A percentile compares a stretch with the other conserved stretches of the same genome.
phyloP scores from a whole-genome alignment of 2,888 invertebrate species.

The Drosophila meridionalis region DNA sequence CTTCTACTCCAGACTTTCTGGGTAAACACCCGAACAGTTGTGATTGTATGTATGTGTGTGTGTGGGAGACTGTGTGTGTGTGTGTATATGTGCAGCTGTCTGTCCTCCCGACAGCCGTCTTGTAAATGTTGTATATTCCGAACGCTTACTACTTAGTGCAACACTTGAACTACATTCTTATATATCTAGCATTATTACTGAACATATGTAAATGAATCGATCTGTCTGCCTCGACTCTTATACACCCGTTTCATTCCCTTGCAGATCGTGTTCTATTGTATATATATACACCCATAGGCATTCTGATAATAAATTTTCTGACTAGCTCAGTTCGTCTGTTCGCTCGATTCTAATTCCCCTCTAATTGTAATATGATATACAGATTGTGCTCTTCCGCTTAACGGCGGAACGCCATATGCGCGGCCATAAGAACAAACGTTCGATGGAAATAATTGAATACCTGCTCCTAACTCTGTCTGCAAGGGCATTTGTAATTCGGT shows the following conservation, averaged over 20 bases:
- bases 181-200: constrained; percentile 20
- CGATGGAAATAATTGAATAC: constrained; percentile 10
- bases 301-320: constrained; percentile 1
- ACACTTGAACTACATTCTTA: constrained; percentile 28
- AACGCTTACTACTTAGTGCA: constrained; percentile 34
- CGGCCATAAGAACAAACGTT: constrained; percentile 45
- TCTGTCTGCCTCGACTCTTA: constrained; percentile 5
- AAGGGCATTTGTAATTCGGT: constrained; percentile 42
- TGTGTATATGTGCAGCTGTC: constrained; percentile 20
- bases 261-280: constrained; percentile 29
- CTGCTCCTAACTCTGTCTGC: constrained; percentile 15
- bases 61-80: constrained; percentile 12
- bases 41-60: constrained; percentile 20
- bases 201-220: constrained; percentile 34
- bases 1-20: constrained; percentile 10
- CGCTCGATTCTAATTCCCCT: not conserved
- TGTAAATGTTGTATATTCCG: constrained; percentile 75
- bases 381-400: not conserved
- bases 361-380: constrained; percentile 17
- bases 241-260: constrained; percentile 24
- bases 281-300: constrained; percentile 1
- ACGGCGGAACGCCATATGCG: constrained; percentile 6
- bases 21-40: constrained; percentile 16
- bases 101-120: constrained; percentile 19
- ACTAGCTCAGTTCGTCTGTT: constrained; percentile 11